phyloP scores from a whole-genome alignment of 2,888 invertebrate species.

The Cheilosia impressa region DNA sequence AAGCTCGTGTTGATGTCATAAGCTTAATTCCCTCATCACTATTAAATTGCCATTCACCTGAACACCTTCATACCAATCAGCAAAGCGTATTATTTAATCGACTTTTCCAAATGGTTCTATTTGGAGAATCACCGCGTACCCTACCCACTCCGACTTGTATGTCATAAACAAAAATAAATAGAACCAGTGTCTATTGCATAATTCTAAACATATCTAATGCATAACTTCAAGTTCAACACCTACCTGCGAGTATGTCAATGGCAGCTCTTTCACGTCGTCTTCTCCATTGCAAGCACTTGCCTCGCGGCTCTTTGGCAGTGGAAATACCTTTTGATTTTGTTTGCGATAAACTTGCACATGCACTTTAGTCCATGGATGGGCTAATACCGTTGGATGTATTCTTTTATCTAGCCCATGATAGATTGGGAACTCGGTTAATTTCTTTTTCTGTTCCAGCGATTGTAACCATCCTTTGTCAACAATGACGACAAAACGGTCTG shows the following conservation, averaged over 20 bases:
- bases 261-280: slow-evolving; percentile 84
- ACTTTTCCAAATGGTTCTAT: not conserved
- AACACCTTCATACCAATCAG: too few relatives aligned
- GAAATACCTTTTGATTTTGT: slow-evolving; percentile 89
- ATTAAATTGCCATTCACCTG: too few relatives aligned
- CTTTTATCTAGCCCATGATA: slow-evolving; percentile 80
- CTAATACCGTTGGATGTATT: slow-evolving; percentile 80
- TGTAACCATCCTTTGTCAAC: slow-evolving; percentile 89
- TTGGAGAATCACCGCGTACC: not conserved
- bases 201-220: slow-evolving; percentile 7
- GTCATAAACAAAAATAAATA: slow-evolving; percentile 6
- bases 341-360: slow-evolving; percentile 86
- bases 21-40: too few relatives aligned
- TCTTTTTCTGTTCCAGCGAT: slow-evolving; percentile 80
- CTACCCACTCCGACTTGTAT: not conserved
- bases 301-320: slow-evolving; percentile 86
- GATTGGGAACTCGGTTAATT: slow-evolving; percentile 79
- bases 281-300: not conserved
- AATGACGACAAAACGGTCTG: slow-evolving; percentile 86
- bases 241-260: slow-evolving; percentile 91
- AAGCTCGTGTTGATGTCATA: too few relatives aligned
- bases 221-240: slow-evolving; percentile 48
- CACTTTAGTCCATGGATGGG: slow-evolving; percentile 84
- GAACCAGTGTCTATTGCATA: slow-evolving; percentile 37
- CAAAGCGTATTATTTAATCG: not conserved